Evolutionary conservation across 2,888 invertebrate genomes (phyloP).

Genomic region (Aphelenchoides bicaudatus): DNA sequence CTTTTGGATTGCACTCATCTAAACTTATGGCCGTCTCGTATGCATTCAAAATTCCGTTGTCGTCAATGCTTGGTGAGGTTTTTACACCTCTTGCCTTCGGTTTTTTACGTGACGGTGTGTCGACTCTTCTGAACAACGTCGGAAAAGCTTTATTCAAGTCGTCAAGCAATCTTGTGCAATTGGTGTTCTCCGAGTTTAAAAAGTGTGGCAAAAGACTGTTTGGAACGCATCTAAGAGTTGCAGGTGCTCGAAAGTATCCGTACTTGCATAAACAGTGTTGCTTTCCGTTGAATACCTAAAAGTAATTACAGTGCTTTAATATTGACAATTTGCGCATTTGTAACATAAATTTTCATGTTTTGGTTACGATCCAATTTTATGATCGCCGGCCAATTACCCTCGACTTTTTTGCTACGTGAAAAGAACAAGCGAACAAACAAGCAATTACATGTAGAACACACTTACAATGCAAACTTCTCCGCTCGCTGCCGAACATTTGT

Average conservation of each 20-base stretch:
- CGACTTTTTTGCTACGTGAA: too few species aligned
- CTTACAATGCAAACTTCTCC: constrained; percentile 10
- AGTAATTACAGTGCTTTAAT: not conserved
- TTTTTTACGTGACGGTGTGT: constrained; percentile 1
- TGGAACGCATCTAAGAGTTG: constrained; percentile 49
- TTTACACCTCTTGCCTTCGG: constrained; percentile 7
- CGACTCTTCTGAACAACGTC: constrained; percentile 18
- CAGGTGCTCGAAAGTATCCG: constrained; percentile 54
- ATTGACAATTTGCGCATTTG: too few species aligned
- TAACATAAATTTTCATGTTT: too few species aligned
- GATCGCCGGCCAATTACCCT: too few species aligned
- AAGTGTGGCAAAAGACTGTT: constrained; percentile 43
- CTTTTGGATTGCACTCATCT: not conserved
- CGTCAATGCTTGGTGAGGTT: not conserved
- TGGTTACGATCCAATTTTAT: too few species aligned
- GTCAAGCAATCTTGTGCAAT: constrained; percentile 36
- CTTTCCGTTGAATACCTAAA: constrained; percentile 50
- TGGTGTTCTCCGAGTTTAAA: constrained; percentile 37
- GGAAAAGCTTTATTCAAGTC: constrained; percentile 31
- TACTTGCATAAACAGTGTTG: constrained; percentile 56
- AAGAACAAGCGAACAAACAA: too few species aligned
- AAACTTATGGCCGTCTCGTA: not conserved
- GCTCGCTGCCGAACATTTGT: not conserved
- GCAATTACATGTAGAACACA: too few species aligned
- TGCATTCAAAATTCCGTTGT: not conserved